These are phyloP conservation scores for Scaptomyza hsui DNA, from an alignment of 1,140 invertebrate species.

Conservation along the genomic window DNA sequence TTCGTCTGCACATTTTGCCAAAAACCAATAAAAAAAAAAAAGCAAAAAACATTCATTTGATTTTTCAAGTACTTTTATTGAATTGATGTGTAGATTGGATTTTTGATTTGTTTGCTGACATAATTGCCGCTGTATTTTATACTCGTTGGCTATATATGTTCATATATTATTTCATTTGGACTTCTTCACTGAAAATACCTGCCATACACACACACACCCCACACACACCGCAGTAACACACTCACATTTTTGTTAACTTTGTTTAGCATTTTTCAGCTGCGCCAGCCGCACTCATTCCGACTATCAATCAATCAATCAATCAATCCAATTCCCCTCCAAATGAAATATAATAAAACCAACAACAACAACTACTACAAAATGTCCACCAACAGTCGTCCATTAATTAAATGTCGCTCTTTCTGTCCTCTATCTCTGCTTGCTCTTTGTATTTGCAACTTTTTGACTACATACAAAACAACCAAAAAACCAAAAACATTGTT, in stretches of 20 bases:
- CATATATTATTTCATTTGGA: conserved; percentile 32
- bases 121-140: conserved; percentile 41
- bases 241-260: conserved; percentile 52
- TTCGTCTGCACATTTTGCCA: conserved; percentile 20
- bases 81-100: conserved; percentile 49
- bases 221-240: conserved; percentile 4
- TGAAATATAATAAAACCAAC: conserved; percentile 23
- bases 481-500: conserved; percentile 39
- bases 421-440: conserved; percentile 58
- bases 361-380: background rate
- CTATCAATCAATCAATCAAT: conserved; percentile 57
- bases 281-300: conserved; percentile 64
- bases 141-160: conserved; percentile 3
- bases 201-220: conserved; percentile 18
- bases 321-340: conserved; percentile 39
- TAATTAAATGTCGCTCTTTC: conserved; percentile 68
- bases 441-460: conserved; percentile 69
- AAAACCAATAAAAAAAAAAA: background rate
- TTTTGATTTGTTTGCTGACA: conserved; percentile 40
- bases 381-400: conserved; percentile 71
- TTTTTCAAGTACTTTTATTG: conserved; percentile 39
- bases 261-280: conserved; percentile 66
- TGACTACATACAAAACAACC: too few species aligned
- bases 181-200: conserved; percentile 32
- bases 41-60: conserved; percentile 23